A percentile compares a stretch with the other conserved stretches of the same genome.
phyloP scores from a whole-genome alignment of 2,797 vertebrate genomes.

The Pteronotus mesoamericanus region DNA sequence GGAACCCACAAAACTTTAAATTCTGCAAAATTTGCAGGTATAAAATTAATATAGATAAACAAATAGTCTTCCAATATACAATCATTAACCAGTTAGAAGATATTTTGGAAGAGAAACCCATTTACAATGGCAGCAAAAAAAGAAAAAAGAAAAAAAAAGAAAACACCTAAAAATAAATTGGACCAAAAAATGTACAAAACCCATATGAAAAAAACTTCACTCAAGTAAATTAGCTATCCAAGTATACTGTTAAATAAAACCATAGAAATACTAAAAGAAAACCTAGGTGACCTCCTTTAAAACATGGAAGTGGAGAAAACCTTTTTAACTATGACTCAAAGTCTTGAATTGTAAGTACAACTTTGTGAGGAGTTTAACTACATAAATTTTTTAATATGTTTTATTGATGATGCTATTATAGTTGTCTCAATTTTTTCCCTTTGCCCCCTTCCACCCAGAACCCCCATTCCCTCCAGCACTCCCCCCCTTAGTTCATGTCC shows the following conservation, averaged over 20 bases:
- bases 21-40: not conserved
- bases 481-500: not conserved
- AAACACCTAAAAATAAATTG: not conserved
- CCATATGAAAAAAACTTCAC: not conserved
- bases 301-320: not conserved
- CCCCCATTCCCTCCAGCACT: not conserved
- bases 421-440: not conserved
- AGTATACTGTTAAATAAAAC: not conserved
- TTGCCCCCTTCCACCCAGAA: not conserved
- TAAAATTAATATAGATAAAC: slow-evolving; percentile 13
- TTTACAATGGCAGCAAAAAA: not conserved
- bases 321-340: slow-evolving; percentile 5
- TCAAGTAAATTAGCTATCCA: not conserved
- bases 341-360: not conserved
- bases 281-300: not conserved
- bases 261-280: not conserved
- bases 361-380: not conserved
- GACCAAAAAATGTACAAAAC: not conserved
- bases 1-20: not conserved
- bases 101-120: not conserved
- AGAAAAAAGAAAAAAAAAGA: not conserved
- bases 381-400: not conserved
- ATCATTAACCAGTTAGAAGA: not conserved
- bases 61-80: not conserved
- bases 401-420: not conserved